A percentile compares a stretch with the other conserved stretches of the same genome.
Conservation (phyloP, 2,113 vertebrate species). For the Dicerorhinus sumatrensis region DNA sequence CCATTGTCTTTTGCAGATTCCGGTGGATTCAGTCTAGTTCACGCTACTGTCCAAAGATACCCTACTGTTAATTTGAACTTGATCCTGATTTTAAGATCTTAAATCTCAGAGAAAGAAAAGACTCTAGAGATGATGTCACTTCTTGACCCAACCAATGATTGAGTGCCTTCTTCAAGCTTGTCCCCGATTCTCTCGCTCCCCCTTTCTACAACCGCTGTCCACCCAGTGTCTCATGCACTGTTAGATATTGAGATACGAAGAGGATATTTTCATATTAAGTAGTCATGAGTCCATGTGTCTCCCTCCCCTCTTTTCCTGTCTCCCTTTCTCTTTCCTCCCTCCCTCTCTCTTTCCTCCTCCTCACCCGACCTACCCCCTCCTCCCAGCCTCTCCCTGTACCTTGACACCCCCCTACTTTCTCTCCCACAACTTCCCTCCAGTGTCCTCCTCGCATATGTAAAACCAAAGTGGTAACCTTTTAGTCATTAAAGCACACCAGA, state of each 20-base stretch:
- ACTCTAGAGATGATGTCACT: background rate
- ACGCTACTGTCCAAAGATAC: background rate
- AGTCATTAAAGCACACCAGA: background rate
- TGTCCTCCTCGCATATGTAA: background rate
- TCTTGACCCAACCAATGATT: background rate
- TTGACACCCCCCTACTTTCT: background rate
- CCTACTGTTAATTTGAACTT: background rate
- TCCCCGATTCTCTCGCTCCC: no score
- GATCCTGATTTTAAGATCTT: background rate
- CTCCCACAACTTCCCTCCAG: background rate
- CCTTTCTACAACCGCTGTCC: background rate
- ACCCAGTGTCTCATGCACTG: background rate
- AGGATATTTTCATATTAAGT: background rate
- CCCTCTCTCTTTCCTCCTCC: background rate
- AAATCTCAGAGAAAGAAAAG: background rate
- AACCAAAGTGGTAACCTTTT: background rate
- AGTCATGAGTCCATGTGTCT: fast-evolving
- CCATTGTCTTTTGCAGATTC: background rate
- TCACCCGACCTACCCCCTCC: fast-evolving
- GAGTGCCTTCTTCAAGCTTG: background rate
- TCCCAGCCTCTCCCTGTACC: background rate
- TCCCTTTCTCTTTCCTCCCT: background rate
- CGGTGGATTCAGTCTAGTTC: background rate
- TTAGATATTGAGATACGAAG: background rate
- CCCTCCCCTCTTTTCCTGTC: no score